phyloP scores from a whole-genome alignment of 2,113 vertebrate species.

The Prochilodus magdalenae region DNA sequence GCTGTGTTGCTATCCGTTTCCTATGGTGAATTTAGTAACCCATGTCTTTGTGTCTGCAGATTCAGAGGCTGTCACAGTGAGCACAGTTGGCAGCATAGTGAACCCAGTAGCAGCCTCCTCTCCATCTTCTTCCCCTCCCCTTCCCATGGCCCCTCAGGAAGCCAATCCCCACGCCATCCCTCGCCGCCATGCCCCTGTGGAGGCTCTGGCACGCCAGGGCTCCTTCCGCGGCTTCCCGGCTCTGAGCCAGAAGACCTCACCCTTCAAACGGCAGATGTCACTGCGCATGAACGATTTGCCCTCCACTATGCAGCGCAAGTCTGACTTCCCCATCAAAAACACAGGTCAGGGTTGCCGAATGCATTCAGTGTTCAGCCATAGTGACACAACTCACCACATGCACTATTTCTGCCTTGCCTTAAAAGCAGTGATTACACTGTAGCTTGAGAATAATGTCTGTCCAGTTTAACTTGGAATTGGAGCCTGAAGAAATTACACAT shows the following conservation, averaged over 20 bases:
- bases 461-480: too few species aligned
- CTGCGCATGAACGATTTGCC: conserved; percentile 96
- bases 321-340: conserved; percentile 92
- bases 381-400: too few species aligned
- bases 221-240: conserved; percentile 96
- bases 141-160: conserved; percentile 80
- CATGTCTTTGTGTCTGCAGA: conserved; percentile 72
- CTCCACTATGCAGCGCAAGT: conserved; percentile 95
- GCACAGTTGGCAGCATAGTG: conserved; percentile 38
- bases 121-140: conserved; percentile 87
- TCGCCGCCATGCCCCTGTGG: conserved; percentile 91
- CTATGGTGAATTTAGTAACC: not conserved
- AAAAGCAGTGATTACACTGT: too few species aligned
- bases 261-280: conserved; percentile 95
- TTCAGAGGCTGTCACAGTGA: conserved; percentile 68
- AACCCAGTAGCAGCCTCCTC: conserved; percentile 71
- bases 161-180: conserved; percentile 88
- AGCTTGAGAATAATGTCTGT: too few species aligned
- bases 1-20: not conserved
- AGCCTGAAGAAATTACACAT: too few species aligned
- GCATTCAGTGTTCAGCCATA: not conserved
- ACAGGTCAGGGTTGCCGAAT: conserved; percentile 78
- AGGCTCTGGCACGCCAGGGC: conserved; percentile 93
- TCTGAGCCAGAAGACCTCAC: conserved; percentile 97
- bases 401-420: too few species aligned